Conservation (phyloP, 1,140 invertebrate genomes). For the Apolygus lucorum region DNA sequence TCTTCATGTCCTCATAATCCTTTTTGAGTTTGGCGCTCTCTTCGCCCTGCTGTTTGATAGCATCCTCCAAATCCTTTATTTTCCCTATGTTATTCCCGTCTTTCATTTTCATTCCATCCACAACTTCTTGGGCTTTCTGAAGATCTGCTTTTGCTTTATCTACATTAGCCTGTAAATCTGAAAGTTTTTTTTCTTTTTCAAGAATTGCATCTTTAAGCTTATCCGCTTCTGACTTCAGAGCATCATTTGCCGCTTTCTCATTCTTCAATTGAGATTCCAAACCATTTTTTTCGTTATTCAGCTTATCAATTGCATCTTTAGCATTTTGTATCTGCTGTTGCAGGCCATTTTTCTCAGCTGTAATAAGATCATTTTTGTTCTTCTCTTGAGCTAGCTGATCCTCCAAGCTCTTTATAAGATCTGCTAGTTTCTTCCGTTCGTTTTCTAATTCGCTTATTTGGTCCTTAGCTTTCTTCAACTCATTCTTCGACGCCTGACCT, state of each 20-base stretch:
- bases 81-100: neutral
- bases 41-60: neutral
- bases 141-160: neutral
- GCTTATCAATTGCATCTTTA: neutral
- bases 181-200: neutral
- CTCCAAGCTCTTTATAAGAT: neutral
- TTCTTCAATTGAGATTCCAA: neutral
- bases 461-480: neutral
- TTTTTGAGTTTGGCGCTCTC: slow-evolving; percentile 3
- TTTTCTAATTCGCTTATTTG: neutral
- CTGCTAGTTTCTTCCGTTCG: neutral
- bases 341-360: neutral
- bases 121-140: neutral
- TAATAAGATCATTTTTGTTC: neutral
- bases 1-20: neutral
- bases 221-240: neutral
- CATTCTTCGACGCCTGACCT: neutral
- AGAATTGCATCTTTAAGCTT: neutral
- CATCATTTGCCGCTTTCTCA: neutral
- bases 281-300: neutral
- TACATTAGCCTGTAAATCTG: neutral
- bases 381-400: neutral
- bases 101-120: neutral
- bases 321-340: neutral
- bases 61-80: neutral